phyloP scores from a whole-genome alignment of 2,113 vertebrate genomes.

The Macquaria ambigua region DNA sequence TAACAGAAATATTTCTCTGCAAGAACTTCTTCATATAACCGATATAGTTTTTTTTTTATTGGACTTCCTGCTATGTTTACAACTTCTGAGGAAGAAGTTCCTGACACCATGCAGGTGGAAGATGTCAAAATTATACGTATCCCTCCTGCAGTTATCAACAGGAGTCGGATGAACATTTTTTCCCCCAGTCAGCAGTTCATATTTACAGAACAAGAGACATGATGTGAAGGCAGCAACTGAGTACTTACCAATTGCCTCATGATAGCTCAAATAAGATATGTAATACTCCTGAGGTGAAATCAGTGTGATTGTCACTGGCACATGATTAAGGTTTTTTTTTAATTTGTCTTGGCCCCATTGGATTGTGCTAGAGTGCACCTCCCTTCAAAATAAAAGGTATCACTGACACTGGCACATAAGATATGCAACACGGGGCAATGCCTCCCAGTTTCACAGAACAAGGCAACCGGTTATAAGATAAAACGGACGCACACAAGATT shows the following conservation, averaged over 20 bases:
- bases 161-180: background rate
- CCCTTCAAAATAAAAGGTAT: conserved; percentile 5
- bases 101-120: conserved; percentile 31
- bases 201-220: conserved; percentile 34
- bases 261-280: background rate
- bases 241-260: background rate
- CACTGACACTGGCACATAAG: background rate
- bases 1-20: background rate
- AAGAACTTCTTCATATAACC: background rate
- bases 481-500: background rate
- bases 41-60: background rate
- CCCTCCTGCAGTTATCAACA: conserved; percentile 10
- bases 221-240: background rate
- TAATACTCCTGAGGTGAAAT: background rate
- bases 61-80: conserved; percentile 10
- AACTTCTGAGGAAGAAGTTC: conserved; percentile 2
- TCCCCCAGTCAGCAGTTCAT: conserved; percentile 21
- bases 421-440: background rate
- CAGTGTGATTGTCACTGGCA: background rate
- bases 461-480: background rate
- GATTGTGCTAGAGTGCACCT: background rate
- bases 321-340: background rate
- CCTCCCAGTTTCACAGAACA: background rate
- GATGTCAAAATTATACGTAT: conserved; percentile 17
- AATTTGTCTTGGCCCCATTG: background rate